A percentile compares a stretch with the other conserved stretches of the same genome.
These are phyloP conservation scores for Pogona vitticeps DNA, from an alignment of 2,113 vertebrate genomes.

Conservation along the genomic window DNA sequence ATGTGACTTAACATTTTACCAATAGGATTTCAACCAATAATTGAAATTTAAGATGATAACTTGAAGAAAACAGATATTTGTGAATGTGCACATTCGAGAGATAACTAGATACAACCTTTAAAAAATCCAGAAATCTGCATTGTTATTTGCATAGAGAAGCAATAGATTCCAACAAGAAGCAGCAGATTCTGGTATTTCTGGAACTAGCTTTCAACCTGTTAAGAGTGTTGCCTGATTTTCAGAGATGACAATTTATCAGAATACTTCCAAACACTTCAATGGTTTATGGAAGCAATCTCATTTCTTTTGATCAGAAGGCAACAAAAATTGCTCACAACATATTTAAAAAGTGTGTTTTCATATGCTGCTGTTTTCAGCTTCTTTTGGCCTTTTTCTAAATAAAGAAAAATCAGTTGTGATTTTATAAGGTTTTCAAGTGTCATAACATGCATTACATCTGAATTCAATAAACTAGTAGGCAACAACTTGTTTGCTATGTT, in stretches of 20 bases:
- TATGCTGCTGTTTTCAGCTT: not conserved
- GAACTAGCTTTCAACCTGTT: not conserved
- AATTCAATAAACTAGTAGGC: constrained; percentile 17
- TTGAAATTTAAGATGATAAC: no score
- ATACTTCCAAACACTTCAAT: not conserved
- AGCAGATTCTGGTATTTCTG: not conserved
- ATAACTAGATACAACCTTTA: not conserved
- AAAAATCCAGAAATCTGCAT: not conserved
- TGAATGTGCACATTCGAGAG: no score
- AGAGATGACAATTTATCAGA: not conserved
- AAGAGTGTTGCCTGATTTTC: not conserved
- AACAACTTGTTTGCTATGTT: constrained; percentile 16
- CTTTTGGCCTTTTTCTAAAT: not conserved
- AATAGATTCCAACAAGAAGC: not conserved
- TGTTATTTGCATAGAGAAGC: not conserved
- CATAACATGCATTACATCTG: not conserved
- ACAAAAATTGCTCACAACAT: not conserved
- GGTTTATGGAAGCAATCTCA: not conserved
- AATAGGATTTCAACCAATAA: no score
- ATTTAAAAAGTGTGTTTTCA: not conserved
- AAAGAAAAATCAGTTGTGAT: not conserved
- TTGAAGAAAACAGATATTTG: no score
- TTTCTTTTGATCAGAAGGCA: not conserved
- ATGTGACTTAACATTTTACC: no score
- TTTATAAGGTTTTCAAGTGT: constrained; percentile 2